Evolutionary conservation across 2,888 invertebrate genomes (phyloP).

Genomic region (Drosophila atripex): DNA sequence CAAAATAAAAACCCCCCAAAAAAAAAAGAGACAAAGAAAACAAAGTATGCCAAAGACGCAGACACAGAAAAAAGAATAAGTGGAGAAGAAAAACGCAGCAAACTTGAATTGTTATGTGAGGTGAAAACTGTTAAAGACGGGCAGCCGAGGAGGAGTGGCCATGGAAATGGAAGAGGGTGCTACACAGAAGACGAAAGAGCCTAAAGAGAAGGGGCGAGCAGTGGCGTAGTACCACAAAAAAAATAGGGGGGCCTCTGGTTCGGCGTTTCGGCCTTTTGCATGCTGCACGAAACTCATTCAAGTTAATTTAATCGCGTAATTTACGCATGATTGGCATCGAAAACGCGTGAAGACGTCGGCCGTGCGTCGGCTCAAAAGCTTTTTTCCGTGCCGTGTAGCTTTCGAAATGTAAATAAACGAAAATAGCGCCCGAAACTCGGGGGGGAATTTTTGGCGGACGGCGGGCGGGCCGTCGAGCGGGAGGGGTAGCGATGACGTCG

Average conservation of each 20-base stretch:
- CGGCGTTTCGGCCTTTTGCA: constrained; percentile 62
- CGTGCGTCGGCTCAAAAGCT: constrained; percentile 45
- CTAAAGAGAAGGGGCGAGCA: constrained; percentile 1
- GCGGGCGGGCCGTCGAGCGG: background rate
- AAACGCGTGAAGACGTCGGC: constrained; percentile 55
- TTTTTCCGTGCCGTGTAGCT: constrained; percentile 41
- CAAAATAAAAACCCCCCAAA: constrained; percentile 19
- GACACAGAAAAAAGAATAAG: constrained; percentile 4
- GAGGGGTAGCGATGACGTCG: constrained; percentile 60
- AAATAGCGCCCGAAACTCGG: constrained; percentile 46
- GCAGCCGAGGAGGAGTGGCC: background rate
- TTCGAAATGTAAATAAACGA: constrained; percentile 73
- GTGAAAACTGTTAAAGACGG: constrained; percentile 58
- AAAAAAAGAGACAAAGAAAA: constrained; percentile 26
- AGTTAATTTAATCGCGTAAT: constrained; percentile 77
- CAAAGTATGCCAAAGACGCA: constrained; percentile 35
- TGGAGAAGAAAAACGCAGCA: constrained; percentile 26
- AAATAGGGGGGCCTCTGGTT: constrained; percentile 12
- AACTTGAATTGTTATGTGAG: constrained; percentile 46
- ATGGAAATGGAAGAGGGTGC: constrained; percentile 2
- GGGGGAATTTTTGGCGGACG: background rate
- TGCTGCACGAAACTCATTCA: constrained; percentile 60
- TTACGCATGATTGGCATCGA: constrained; percentile 77
- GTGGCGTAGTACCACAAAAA: background rate
- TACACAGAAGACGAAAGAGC: background rate